Percentiles rank a stretch among this genome's conserved stretches.
phyloP scores from a whole-genome alignment of 1,140 invertebrate genomes.

The Conopomorpha cramerella region DNA sequence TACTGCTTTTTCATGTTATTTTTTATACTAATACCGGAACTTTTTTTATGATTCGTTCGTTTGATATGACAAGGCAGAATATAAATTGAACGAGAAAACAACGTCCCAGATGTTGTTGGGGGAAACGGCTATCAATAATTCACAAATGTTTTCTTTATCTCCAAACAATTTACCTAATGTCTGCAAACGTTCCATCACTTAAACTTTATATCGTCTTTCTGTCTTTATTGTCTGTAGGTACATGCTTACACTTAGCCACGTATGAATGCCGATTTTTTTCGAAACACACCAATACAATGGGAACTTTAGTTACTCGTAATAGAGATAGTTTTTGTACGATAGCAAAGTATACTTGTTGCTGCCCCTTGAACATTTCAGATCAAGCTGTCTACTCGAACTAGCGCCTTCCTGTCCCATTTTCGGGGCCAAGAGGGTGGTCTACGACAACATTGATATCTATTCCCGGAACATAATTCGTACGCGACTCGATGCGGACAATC shows the following conservation, averaged over 20 bases:
- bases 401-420: conserved; percentile 28
- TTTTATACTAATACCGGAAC: too few relatives aligned
- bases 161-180: conserved; percentile 16
- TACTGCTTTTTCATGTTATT: too few relatives aligned
- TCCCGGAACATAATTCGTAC: conserved; percentile 27
- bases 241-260: conserved; percentile 13
- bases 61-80: too few relatives aligned
- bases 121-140: too few relatives aligned
- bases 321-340: conserved; percentile 18
- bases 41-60: too few relatives aligned
- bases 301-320: conserved; percentile 10
- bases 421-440: conserved; percentile 31
- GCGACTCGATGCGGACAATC: conserved; percentile 19
- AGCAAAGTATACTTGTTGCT: conserved; percentile 27
- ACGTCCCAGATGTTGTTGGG: too few relatives aligned
- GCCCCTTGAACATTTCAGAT: conserved; percentile 24
- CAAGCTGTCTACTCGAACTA: conserved; percentile 38
- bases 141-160: too few relatives aligned
- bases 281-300: conserved; percentile 7
- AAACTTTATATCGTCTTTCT: conserved; percentile 17
- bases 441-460: conserved; percentile 26
- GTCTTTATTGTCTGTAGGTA: conserved; percentile 13
- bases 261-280: conserved; percentile 19
- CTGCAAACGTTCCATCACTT: conserved; percentile 19
- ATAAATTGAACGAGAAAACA: too few relatives aligned